phyloP scores from a whole-genome alignment of 92 coral and sea anemone genomes.

The Actinernus sp. region DNA sequence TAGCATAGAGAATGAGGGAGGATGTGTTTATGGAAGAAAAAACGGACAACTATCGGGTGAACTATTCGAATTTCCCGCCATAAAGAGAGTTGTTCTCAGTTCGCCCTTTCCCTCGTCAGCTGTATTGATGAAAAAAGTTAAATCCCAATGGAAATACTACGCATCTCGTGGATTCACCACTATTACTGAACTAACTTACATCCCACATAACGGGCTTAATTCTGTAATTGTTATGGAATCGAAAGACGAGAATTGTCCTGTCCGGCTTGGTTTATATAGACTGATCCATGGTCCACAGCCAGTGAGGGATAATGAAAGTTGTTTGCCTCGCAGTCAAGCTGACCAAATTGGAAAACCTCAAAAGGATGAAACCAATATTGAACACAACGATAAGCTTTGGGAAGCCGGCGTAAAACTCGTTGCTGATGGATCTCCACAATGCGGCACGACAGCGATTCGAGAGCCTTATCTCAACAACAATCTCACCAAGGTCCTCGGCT shows the following conservation, averaged over 20 bases:
- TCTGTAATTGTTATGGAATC: neutral
- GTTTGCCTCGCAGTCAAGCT: no score
- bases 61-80: neutral
- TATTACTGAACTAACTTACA: constrained; percentile 14
- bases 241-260: neutral
- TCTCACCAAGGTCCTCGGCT: constrained; percentile 58
- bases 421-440: constrained; percentile 84
- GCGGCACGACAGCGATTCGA: constrained; percentile 70
- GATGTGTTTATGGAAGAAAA: neutral
- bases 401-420: constrained; percentile 68
- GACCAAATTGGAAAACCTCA: no score
- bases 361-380: no score
- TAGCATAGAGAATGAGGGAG: neutral
- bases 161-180: constrained; percentile 23
- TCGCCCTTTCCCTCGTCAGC: neutral
- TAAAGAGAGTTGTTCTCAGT: neutral
- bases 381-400: constrained; percentile 56
- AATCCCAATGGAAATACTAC: constrained; percentile 11
- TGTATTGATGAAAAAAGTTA: neutral
- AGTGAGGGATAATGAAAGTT: no score
- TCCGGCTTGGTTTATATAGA: neutral
- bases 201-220: neutral
- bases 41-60: neutral
- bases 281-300: no score
- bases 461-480: constrained; percentile 63